Evolutionary conservation across 2,888 invertebrate species (phyloP).

Genomic region (Endotricha flammealis): DNA sequence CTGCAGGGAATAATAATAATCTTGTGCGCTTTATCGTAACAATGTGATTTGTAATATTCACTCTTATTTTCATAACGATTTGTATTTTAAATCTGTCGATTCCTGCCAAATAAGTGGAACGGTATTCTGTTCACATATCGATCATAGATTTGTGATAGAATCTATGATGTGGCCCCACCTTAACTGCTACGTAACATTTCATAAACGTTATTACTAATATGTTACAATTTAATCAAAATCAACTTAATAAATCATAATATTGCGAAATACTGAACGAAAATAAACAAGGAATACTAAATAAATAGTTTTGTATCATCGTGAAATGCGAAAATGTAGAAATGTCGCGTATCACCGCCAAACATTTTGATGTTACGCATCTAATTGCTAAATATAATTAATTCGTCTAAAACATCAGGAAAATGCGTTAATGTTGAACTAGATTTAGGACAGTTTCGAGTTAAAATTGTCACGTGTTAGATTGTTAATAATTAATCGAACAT

Average conservation of each 20-base stretch:
- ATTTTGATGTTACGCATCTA: constrained; percentile 62
- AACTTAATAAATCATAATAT: constrained; percentile 28
- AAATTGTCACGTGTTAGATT: background rate
- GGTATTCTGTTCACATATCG: no score
- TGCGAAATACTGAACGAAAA: constrained; percentile 45
- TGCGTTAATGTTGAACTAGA: constrained; percentile 3
- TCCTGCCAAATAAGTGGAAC: no score
- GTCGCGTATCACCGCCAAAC: constrained; percentile 59
- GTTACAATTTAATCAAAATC: constrained; percentile 12
- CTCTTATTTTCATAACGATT: no score
- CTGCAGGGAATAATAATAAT: no score
- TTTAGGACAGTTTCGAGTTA: background rate
- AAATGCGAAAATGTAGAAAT: constrained; percentile 60
- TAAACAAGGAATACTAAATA: constrained; percentile 54
- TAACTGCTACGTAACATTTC: no score
- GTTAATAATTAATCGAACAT: no score
- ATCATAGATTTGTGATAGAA: no score
- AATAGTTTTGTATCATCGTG: constrained; percentile 41
- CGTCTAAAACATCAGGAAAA: constrained; percentile 23
- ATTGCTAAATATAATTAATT: constrained; percentile 74
- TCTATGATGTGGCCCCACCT: no score
- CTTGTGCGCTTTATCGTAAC: no score
- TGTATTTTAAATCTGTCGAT: no score
- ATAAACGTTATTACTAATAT: background rate
- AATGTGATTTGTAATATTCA: no score